Percentiles rank a stretch among this genome's conserved stretches.
These are phyloP conservation scores for Lochmaea capreae DNA, from an alignment of 2,888 invertebrate genomes.

Conservation along the genomic window DNA sequence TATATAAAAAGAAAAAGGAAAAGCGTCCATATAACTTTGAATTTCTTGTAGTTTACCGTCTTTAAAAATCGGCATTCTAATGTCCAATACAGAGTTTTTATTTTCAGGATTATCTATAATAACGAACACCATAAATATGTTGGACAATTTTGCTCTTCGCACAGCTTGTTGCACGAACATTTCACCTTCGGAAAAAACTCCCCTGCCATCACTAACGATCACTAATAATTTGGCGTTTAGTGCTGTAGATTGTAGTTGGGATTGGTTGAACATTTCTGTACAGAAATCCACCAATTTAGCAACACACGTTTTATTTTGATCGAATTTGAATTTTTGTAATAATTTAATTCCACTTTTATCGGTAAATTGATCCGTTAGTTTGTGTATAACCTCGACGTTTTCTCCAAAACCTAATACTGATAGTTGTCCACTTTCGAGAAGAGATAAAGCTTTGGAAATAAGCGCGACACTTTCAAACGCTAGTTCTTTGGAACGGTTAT, in stretches of 20 bases:
- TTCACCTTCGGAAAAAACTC: slow-evolving; percentile 90
- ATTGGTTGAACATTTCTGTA: slow-evolving; percentile 74
- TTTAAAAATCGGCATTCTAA: slow-evolving; percentile 81
- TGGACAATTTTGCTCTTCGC: slow-evolving; percentile 80
- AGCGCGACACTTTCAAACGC: slow-evolving; percentile 96
- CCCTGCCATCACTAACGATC: slow-evolving; percentile 95
- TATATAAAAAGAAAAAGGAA: slow-evolving; percentile 98
- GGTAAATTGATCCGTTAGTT: slow-evolving; percentile 86
- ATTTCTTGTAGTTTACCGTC: slow-evolving; percentile 72
- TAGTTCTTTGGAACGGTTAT: slow-evolving; percentile 88
- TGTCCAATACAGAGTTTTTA: slow-evolving; percentile 93
- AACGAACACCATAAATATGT: slow-evolving; percentile 94
- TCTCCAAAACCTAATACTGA: slow-evolving; percentile 94
- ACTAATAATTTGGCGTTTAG: slow-evolving; percentile 87
- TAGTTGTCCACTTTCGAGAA: slow-evolving; percentile 94
- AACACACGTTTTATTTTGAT: slow-evolving; percentile 90
- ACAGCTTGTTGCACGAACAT: slow-evolving; percentile 82
- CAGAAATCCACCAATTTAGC: slow-evolving; percentile 85
- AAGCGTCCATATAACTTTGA: slow-evolving; percentile 90
- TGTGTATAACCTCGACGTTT: slow-evolving; percentile 85
- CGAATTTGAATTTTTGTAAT: slow-evolving; percentile 85
- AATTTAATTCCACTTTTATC: slow-evolving; percentile 87
- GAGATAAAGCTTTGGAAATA: slow-evolving; percentile 87
- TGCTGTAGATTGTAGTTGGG: slow-evolving; percentile 65
- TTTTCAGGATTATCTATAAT: slow-evolving; percentile 94